Conservation (phyloP, 2,797 vertebrate genomes). For the Natrix natrix region DNA sequence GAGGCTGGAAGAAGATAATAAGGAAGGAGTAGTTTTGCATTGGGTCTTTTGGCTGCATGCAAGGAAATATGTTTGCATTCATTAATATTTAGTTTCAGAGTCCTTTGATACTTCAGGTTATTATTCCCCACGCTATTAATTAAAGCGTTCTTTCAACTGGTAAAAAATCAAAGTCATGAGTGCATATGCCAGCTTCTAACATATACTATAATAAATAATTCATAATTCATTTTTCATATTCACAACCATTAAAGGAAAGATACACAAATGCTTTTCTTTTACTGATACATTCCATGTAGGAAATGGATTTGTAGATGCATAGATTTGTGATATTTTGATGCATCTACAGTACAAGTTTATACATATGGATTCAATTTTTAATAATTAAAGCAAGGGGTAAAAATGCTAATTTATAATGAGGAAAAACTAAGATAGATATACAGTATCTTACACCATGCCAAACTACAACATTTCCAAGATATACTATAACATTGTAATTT, state of each 20-base stretch:
- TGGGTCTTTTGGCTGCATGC: neutral
- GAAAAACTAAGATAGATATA: neutral
- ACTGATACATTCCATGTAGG: neutral
- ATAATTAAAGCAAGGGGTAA: neutral
- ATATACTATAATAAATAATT: slow-evolving; percentile 10
- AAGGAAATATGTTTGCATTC: slow-evolving; percentile 10
- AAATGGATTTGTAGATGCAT: no score
- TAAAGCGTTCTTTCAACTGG: neutral
- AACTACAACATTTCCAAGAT: neutral
- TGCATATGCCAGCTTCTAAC: slow-evolving; percentile 5
- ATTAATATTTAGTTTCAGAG: neutral
- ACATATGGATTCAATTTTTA: neutral
- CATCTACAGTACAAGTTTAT: rapidly evolving
- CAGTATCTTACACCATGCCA: neutral
- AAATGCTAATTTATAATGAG: neutral
- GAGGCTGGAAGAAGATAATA: neutral
- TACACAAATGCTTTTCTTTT: neutral
- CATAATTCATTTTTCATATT: neutral
- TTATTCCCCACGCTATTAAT: slow-evolving; percentile 17
- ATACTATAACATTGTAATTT: neutral
- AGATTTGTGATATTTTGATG: neutral
- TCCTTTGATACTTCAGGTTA: slow-evolving; percentile 13
- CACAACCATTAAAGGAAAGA: neutral
- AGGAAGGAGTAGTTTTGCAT: slow-evolving; percentile 3
- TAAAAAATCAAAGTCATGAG: slow-evolving; percentile 1